Evolutionary conservation across 2,113 vertebrate genomes (phyloP), one percentile per base, ranked within the genome.

Genomic region (Chlamydotis undulata): DNA sequence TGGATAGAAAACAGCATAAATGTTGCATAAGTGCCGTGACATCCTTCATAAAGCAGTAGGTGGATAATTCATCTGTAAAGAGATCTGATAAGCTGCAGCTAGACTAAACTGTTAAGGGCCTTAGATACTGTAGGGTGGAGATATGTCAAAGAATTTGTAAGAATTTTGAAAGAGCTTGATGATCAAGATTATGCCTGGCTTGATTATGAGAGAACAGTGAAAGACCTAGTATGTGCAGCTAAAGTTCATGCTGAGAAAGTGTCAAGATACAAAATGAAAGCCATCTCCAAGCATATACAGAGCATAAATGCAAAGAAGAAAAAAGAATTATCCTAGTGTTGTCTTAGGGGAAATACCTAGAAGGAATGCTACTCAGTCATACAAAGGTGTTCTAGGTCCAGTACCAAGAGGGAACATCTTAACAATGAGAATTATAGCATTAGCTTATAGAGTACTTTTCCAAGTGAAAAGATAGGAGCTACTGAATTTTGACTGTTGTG

Each of bases 1-100:
- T 89, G 77, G 90, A 92, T 78, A 89, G 90, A 92, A 95, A 96
- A 93, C 73, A 90, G 76, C 39, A n/a, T 93, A 80, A 93, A 83
- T 90, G 67, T 85, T 23, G 24, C 26, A 1, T 52, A 86, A 97
- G 47, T 93, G 84, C 55, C 4, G 1, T 94, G 90, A 89, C 81
- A 91, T 92, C 61, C 65, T 94, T 94, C 50, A 61, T 93, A 94
- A 92, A 94, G 74, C 39, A 84, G 65, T 91, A 82, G 96, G 94
- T 89, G 69, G 89, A 89, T 92, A 95, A 91, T 91, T 94, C 35
- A 76, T 91, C 80, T 93, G 33, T 86, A 69, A 78, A 89, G 60
- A 81, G 10, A 93, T 79, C 73, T 89, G 73, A 82, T 93, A 90
- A 91, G 41, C 53, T 93, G 41, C 63, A 92, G 53, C 70, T 91